Conservation (phyloP, 1,140 invertebrate species). For the Caerostris darwini region DNA sequence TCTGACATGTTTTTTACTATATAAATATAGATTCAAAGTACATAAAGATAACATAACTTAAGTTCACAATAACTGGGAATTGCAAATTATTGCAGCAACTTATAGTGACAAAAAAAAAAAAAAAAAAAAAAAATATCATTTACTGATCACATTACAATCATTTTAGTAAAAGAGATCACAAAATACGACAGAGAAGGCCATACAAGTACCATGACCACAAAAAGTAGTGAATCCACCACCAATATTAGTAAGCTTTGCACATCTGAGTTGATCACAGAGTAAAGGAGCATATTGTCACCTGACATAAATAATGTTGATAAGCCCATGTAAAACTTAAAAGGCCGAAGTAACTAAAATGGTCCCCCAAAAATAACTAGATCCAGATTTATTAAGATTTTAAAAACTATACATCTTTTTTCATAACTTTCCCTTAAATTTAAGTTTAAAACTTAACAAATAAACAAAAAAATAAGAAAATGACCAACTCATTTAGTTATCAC, state of each 20-base stretch:
- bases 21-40: constrained; percentile 66
- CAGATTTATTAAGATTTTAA: background rate
- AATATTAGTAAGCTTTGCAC: constrained; percentile 50
- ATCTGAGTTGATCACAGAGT: constrained; percentile 55
- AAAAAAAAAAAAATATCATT: background rate
- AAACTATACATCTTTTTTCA: constrained; percentile 4
- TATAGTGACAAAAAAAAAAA: constrained; percentile 2
- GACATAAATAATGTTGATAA: constrained; percentile 20
- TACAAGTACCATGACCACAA: constrained; percentile 42
- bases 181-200: constrained; percentile 61
- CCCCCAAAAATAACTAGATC: background rate
- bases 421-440: background rate
- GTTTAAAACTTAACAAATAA: constrained; percentile 48
- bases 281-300: constrained; percentile 35
- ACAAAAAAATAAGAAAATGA: constrained; percentile 35
- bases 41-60: constrained; percentile 59
- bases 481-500: constrained; percentile 43
- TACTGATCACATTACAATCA: constrained; percentile 43
- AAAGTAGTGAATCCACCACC: constrained; percentile 70
- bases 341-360: constrained; percentile 38
- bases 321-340: background rate
- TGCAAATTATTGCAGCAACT: constrained; percentile 53
- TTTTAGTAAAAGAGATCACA: constrained; percentile 62
- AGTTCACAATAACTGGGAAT: constrained; percentile 15
- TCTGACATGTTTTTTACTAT: constrained; percentile 56